Conservation (phyloP, 2,797 vertebrate species). For the Lutjanus argentimaculatus region DNA sequence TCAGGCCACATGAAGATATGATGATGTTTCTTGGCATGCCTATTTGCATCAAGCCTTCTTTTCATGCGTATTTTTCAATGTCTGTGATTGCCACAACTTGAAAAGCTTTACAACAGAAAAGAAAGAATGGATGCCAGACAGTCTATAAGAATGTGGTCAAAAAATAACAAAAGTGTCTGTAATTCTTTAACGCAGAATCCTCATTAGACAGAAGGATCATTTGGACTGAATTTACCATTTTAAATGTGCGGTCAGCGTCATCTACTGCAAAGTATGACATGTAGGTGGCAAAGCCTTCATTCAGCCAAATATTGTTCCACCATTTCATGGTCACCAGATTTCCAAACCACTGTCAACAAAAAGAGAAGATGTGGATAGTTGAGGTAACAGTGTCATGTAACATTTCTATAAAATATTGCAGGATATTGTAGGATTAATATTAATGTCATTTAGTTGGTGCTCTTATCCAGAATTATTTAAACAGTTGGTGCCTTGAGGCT, state of each 20-base stretch:
- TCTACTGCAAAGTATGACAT: constrained; percentile 73
- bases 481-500: neutral
- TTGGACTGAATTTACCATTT: constrained; percentile 67
- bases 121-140: neutral
- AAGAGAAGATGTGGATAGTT: constrained; percentile 1
- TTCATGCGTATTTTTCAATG: neutral
- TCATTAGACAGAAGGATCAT: neutral
- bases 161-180: no score
- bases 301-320: constrained; percentile 89
- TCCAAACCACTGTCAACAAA: constrained; percentile 86
- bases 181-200: neutral
- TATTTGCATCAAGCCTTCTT: neutral
- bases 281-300: constrained; percentile 86
- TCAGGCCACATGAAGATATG: neutral
- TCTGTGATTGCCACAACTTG: neutral
- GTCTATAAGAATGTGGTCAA: no score
- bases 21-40: neutral
- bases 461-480: neutral
- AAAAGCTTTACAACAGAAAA: neutral
- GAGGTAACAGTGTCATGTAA: neutral
- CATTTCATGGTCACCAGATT: constrained; percentile 89
- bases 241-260: constrained; percentile 62
- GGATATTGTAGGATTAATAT: neutral
- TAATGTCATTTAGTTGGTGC: neutral
- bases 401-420: neutral